Conservation (phyloP, 2,113 vertebrate genomes). For the Garra rufa region DNA sequence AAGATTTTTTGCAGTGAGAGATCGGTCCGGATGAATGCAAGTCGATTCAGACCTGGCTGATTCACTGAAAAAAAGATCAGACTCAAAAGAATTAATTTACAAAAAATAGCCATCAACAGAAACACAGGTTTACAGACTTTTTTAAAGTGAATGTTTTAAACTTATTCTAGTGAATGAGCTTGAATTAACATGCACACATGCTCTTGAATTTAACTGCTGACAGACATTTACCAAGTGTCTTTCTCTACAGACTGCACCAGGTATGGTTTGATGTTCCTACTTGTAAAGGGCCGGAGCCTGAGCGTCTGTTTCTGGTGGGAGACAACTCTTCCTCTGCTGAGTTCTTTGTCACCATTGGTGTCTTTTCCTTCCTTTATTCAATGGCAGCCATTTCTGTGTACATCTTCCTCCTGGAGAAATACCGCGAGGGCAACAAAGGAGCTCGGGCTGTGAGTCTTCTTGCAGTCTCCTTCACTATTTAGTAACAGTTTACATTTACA, state of each 20-base stretch:
- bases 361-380: constrained; percentile 91
- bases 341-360: constrained; percentile 91
- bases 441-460: constrained; percentile 81
- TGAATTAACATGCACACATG: background rate
- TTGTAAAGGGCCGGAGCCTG: constrained; percentile 73
- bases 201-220: background rate
- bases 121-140: no score
- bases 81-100: no score
- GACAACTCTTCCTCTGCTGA: constrained; percentile 91
- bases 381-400: constrained; percentile 81
- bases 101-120: no score
- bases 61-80: no score
- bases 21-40: no score
- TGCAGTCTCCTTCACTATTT: background rate
- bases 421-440: constrained; percentile 89
- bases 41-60: no score
- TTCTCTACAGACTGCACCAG: constrained; percentile 84
- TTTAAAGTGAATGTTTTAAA: background rate
- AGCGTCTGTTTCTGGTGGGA: constrained; percentile 83
- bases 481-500: no score
- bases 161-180: background rate
- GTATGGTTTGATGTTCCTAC: constrained; percentile 87
- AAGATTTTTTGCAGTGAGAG: no score
- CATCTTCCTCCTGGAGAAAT: constrained; percentile 85
- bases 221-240: background rate